Percentiles rank a stretch among this genome's conserved stretches.
phyloP scores from a whole-genome alignment of 2,797 vertebrate species.

The Myioborus miniatus region DNA sequence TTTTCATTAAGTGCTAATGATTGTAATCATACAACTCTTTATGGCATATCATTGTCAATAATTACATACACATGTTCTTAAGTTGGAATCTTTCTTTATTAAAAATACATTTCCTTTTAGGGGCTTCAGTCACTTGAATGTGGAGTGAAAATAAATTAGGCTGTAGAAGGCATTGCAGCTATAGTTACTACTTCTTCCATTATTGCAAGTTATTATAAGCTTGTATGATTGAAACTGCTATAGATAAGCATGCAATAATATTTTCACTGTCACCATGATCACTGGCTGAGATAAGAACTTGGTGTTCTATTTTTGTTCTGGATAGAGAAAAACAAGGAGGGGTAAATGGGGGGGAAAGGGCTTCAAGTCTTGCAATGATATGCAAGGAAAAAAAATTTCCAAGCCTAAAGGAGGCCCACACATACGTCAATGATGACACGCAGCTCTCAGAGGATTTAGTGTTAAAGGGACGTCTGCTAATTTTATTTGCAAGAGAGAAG shows the following conservation, averaged over 20 bases:
- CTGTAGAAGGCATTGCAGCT: constrained; percentile 48
- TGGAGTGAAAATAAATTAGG: constrained; percentile 36
- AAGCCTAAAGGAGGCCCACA: constrained; percentile 16
- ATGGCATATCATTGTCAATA: constrained; percentile 16
- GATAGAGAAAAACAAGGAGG: constrained; percentile 62
- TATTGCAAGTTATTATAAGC: constrained; percentile 75
- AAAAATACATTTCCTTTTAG: constrained; percentile 63
- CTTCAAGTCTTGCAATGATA: constrained; percentile 44
- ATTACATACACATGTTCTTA: constrained; percentile 38
- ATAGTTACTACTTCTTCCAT: constrained; percentile 71
- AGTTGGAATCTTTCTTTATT: constrained; percentile 44
- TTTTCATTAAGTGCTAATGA: constrained; percentile 31
- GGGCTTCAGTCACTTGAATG: constrained; percentile 59
- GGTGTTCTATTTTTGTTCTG: constrained; percentile 68
- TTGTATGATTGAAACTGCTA: constrained; percentile 55
- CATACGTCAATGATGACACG: constrained; percentile 63
- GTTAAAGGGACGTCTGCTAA: constrained; percentile 71
- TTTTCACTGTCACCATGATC: constrained; percentile 77
- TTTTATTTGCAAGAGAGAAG: constrained; percentile 76
- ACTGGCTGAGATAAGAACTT: constrained; percentile 71
- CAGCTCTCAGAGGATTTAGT: constrained; percentile 40
- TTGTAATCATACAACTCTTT: constrained; percentile 13
- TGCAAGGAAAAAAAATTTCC: constrained; percentile 13
- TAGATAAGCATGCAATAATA: constrained; percentile 76
- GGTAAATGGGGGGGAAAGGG: constrained; percentile 48